phyloP scores from a whole-genome alignment of 2,888 invertebrate species.

The Lomographa bimaculata region DNA sequence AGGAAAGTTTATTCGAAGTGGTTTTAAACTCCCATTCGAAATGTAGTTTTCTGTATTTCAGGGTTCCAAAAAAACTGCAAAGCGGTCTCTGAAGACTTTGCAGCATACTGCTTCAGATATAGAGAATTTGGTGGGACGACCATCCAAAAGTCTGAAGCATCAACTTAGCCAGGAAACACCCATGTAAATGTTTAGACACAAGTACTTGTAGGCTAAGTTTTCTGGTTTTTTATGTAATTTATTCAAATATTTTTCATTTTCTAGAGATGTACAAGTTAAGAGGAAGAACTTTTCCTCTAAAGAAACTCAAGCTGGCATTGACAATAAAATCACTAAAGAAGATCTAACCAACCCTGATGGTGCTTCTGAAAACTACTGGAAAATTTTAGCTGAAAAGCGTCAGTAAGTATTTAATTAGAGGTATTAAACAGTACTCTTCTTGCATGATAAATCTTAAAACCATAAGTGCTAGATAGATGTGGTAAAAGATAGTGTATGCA shows the following conservation, averaged over 20 bases:
- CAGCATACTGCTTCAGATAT: slow-evolving; percentile 88
- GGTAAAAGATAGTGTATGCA: too few species aligned
- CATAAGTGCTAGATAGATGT: too few species aligned
- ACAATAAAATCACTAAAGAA: slow-evolving; percentile 83
- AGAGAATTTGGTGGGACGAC: slow-evolving; percentile 90
- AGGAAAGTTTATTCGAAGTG: too few species aligned
- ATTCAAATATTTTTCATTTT: slow-evolving; percentile 26
- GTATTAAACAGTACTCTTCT: too few species aligned
- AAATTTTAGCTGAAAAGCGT: slow-evolving; percentile 89
- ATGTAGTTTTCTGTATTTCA: slow-evolving; percentile 25
- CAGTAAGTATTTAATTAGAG: slow-evolving; percentile 76
- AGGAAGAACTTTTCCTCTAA: slow-evolving; percentile 82
- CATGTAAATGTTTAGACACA: slow-evolving; percentile 55
- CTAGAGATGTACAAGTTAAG: slow-evolving; percentile 69
- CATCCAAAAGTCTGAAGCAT: slow-evolving; percentile 75
- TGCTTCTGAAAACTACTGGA: slow-evolving; percentile 90
- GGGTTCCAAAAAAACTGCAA: slow-evolving; percentile 50
- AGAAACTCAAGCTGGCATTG: slow-evolving; percentile 84
- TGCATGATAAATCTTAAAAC: too few species aligned
- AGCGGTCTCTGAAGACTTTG: slow-evolving; percentile 89
- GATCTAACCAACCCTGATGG: slow-evolving; percentile 88
- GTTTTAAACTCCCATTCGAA: too few species aligned
- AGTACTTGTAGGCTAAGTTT: too few species aligned
- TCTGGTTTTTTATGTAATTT: neutral
- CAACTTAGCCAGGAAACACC: slow-evolving; percentile 76